Conservation (phyloP, 2,797 vertebrate species). For the Sternotherus odoratus region DNA sequence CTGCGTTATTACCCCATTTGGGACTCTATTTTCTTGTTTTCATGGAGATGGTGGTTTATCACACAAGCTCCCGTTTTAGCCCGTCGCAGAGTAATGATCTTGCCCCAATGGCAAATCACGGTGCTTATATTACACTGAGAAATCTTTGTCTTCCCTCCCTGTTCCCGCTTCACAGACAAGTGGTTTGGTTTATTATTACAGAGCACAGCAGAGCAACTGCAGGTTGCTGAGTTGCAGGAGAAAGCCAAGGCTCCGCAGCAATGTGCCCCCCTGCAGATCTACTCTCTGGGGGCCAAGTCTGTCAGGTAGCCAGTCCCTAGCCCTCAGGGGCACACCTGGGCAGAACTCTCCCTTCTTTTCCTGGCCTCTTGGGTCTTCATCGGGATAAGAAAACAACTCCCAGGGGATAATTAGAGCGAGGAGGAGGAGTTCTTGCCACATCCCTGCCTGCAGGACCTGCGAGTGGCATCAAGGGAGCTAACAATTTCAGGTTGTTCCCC, state of each 20-base stretch:
- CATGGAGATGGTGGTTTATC: conserved; percentile 19
- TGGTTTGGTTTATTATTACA: conserved; percentile 40
- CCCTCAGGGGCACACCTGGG: background rate
- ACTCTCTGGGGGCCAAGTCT: background rate
- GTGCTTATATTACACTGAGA: conserved; percentile 44
- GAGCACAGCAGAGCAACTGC: background rate
- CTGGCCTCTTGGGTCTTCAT: no score
- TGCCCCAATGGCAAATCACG: conserved; percentile 16
- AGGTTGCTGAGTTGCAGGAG: background rate
- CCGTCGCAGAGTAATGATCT: conserved; percentile 60
- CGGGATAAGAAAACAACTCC: background rate
- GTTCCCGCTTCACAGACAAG: conserved; percentile 27
- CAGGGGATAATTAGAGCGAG: background rate
- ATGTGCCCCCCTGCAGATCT: background rate
- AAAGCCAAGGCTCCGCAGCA: background rate
- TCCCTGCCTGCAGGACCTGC: background rate
- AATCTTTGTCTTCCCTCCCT: conserved; percentile 53
- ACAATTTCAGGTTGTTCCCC: no score
- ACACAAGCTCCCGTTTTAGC: conserved; percentile 33
- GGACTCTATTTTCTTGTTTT: conserved; percentile 71
- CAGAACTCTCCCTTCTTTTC: background rate
- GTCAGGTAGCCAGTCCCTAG: background rate
- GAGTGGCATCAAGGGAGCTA: background rate
- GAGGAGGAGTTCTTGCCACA: background rate
- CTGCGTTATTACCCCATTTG: conserved; percentile 59